Conservation (phyloP, 2,113 vertebrate genomes). For the Calyptomena viridis region DNA sequence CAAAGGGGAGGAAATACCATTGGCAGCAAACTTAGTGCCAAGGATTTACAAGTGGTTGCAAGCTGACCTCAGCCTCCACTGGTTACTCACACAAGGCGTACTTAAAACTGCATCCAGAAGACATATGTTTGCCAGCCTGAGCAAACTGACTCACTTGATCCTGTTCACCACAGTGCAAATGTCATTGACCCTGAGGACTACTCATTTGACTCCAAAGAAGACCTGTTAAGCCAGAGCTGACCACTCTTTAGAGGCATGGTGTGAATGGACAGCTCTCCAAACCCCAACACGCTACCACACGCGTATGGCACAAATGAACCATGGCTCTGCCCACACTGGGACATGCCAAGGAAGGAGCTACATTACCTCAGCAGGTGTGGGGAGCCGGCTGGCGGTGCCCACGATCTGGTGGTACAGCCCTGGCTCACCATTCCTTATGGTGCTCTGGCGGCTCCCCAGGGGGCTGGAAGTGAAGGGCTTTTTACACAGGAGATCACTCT, state of each 20-base stretch:
- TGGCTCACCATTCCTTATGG: conserved; percentile 72
- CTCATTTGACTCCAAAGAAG: background rate
- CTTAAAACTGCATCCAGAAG: background rate
- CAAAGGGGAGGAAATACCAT: background rate
- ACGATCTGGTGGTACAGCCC: conserved; percentile 74
- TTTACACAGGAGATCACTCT: conserved; percentile 76
- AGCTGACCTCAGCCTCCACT: background rate
- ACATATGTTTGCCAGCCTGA: accelerated
- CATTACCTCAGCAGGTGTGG: conserved; percentile 70
- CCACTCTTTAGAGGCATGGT: background rate
- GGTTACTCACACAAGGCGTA: accelerated
- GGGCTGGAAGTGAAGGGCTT: conserved; percentile 73
- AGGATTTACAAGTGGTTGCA: background rate
- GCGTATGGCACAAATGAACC: accelerated
- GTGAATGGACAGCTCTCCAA: accelerated
- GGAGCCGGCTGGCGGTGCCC: conserved; percentile 66
- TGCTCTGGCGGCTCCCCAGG: conserved; percentile 72
- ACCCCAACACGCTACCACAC: accelerated
- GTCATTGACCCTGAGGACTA: background rate
- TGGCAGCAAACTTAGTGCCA: background rate
- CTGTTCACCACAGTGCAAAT: background rate
- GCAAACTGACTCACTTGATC: background rate
- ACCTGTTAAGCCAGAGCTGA: background rate
- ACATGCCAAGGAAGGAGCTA: background rate
- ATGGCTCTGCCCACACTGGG: background rate